A percentile compares a stretch with the other conserved stretches of the same genome.
phyloP scores from a whole-genome alignment of 64 coral and sea anemone species.

The Catalaphyllia jardinei region DNA sequence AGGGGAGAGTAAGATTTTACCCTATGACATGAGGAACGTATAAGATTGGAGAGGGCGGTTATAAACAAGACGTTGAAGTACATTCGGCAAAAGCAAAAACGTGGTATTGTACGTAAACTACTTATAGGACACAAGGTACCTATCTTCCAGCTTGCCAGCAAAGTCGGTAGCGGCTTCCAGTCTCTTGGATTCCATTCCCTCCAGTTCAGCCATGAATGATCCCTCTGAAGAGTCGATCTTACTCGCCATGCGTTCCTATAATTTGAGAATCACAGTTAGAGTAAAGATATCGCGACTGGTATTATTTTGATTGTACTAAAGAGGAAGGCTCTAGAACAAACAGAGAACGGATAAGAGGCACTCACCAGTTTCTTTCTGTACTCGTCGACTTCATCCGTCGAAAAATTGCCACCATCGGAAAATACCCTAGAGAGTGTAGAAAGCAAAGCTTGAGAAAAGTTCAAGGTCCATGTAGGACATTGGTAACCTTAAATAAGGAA shows the following conservation, averaged over 20 bases:
- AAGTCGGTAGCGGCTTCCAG: constrained; percentile 87
- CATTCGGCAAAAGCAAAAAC: too few species aligned
- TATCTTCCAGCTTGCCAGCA: constrained; percentile 96
- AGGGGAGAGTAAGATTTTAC: too few species aligned
- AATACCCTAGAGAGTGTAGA: constrained; percentile 68
- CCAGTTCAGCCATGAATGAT: constrained; percentile 91
- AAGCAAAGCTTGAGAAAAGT: too few species aligned
- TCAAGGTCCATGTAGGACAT: too few species aligned
- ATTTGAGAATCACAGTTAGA: background rate
- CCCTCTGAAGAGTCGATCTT: constrained; percentile 92
- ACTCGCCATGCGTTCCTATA: constrained; percentile 93
- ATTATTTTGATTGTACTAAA: background rate
- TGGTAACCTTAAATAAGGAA: too few species aligned
- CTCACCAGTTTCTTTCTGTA: constrained; percentile 91
- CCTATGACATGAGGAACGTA: too few species aligned
- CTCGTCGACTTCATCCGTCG: constrained; percentile 92
- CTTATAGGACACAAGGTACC: constrained; percentile 10
- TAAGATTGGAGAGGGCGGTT: too few species aligned
- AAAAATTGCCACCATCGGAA: constrained; percentile 99
- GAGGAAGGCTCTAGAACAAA: too few species aligned
- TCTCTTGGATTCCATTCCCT: constrained; percentile 97
- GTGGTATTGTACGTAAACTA: background rate
- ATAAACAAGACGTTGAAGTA: too few species aligned
- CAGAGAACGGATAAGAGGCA: background rate
- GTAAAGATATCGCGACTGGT: background rate